phyloP scores from a whole-genome alignment of 2,797 vertebrate genomes.

The Danio jaintianensis region DNA sequence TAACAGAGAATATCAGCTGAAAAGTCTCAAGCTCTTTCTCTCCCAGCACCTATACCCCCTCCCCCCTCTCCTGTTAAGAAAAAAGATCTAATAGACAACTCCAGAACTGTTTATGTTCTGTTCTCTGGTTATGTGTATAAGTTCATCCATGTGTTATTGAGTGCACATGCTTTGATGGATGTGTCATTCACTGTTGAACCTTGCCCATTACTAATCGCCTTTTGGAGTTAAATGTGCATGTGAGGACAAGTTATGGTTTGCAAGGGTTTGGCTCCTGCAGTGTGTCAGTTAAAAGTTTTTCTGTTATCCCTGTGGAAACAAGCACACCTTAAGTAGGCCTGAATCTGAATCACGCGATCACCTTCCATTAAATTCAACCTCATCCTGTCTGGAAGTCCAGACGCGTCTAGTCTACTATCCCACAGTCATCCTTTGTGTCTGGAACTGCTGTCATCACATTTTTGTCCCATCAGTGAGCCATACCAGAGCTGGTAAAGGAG shows the following conservation, averaged over 20 bases:
- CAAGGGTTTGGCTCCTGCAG: slow-evolving; percentile 69
- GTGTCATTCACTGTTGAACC: slow-evolving; percentile 62
- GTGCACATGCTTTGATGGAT: slow-evolving; percentile 56
- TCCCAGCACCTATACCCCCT: slow-evolving; percentile 52
- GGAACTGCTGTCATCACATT: slow-evolving; percentile 45
- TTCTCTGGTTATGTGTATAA: slow-evolving; percentile 73
- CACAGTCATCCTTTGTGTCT: slow-evolving; percentile 48
- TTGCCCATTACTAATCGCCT: slow-evolving; percentile 63
- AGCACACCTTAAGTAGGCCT: neutral
- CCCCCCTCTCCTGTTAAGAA: slow-evolving; percentile 52
- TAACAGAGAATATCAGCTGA: slow-evolving; percentile 74
- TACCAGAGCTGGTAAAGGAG: slow-evolving; percentile 59
- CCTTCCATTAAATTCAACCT: neutral
- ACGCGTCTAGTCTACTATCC: neutral
- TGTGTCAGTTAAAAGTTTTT: slow-evolving; percentile 28
- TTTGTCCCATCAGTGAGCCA: slow-evolving; percentile 57
- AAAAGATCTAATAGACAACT: slow-evolving; percentile 68
- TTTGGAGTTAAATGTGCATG: slow-evolving; percentile 66
- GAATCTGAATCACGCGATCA: slow-evolving; percentile 11
- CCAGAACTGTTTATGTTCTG: slow-evolving; percentile 75
- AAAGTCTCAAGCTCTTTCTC: slow-evolving; percentile 62
- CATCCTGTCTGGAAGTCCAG: neutral
- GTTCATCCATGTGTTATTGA: slow-evolving; percentile 59
- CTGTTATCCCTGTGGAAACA: slow-evolving; percentile 60
- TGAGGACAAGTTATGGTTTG: slow-evolving; percentile 70